Evolutionary conservation across 2,113 vertebrate genomes (phyloP).

Genomic region (Carollia perspicillata): DNA sequence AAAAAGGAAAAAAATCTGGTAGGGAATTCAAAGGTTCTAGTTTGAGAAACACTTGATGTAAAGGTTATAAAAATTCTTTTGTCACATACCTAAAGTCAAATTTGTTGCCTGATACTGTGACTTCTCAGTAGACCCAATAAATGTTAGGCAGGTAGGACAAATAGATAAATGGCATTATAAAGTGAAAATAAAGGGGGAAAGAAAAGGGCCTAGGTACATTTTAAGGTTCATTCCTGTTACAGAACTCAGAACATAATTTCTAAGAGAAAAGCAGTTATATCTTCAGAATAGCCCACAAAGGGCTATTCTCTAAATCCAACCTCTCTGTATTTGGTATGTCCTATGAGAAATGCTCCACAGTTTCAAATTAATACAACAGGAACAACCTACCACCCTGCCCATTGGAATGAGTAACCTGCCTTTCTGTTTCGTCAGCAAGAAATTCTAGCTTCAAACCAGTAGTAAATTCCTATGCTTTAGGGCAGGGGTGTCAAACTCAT

Average conservation of each 20-base stretch:
- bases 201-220: background rate
- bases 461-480: background rate
- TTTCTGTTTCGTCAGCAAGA: background rate
- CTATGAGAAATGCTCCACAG: background rate
- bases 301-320: background rate
- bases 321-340: background rate
- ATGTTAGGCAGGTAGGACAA: background rate
- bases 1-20: background rate
- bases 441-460: background rate
- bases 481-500: background rate
- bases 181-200: background rate
- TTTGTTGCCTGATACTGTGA: background rate
- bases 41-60: background rate
- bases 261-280: background rate
- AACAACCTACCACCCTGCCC: background rate
- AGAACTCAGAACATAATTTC: background rate
- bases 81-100: background rate
- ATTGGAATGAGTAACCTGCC: background rate
- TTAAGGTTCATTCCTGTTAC: background rate
- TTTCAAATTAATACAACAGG: background rate
- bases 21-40: background rate
- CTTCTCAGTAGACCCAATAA: background rate
- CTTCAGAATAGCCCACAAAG: background rate
- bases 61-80: slow-evolving; percentile 26
- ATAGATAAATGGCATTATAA: background rate